Evolutionary conservation across 2,113 vertebrate genomes (phyloP).

Genomic region (Halichoeres trimaculatus): DNA sequence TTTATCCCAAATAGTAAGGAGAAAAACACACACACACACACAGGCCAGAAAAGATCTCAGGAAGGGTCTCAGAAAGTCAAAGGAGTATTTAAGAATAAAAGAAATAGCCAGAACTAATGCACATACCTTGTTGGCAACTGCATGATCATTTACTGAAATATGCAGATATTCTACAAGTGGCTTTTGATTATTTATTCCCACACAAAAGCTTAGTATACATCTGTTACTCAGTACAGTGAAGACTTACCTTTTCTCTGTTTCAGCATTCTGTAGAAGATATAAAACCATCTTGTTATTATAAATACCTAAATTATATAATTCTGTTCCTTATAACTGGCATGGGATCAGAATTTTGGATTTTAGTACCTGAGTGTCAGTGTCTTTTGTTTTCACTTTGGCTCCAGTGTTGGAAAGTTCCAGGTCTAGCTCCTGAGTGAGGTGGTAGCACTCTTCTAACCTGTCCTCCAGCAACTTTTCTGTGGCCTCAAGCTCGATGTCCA

Average conservation of each 20-base stretch:
- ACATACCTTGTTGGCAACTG: no score
- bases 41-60: no score
- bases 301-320: background rate
- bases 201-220: background rate
- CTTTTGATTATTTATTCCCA: no score
- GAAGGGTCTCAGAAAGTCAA: no score
- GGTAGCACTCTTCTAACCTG: slow-evolving; percentile 63
- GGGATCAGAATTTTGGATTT: slow-evolving; percentile 1
- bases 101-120: no score
- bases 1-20: no score
- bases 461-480: slow-evolving; percentile 59
- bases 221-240: background rate
- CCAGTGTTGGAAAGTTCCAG: slow-evolving; percentile 47
- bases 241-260: slow-evolving; percentile 66
- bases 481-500: slow-evolving; percentile 70
- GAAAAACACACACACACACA: no score
- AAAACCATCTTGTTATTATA: background rate
- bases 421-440: slow-evolving; percentile 68
- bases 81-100: no score
- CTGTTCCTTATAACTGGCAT: background rate
- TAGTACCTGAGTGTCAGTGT: background rate
- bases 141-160: no score
- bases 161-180: no score
- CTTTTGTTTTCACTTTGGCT: slow-evolving; percentile 31
- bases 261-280: slow-evolving; percentile 46